Evolutionary conservation across 1,140 invertebrate species (phyloP).

Genomic region (Brachionus asplanchnoidis): DNA sequence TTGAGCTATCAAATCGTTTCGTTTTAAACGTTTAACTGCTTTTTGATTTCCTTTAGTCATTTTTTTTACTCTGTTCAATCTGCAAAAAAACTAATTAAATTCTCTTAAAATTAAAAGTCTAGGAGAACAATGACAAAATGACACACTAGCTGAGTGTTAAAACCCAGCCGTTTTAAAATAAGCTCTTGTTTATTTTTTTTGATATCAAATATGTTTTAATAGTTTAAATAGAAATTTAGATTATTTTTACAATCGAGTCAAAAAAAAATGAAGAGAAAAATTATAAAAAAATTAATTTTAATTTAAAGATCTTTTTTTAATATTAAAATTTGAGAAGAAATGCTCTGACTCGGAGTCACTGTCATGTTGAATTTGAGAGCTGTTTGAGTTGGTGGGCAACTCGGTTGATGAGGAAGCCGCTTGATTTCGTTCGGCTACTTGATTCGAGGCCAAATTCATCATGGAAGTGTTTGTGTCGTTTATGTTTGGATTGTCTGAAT

Average conservation of each 20-base stretch:
- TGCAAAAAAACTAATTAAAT: too few relatives aligned
- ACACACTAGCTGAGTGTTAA: background rate
- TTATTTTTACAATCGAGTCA: background rate
- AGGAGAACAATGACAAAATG: too few relatives aligned
- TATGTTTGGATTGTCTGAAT: slow-evolving; percentile 18
- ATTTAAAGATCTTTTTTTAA: slow-evolving; percentile 34
- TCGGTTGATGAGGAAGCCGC: background rate
- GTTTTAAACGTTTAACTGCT: background rate
- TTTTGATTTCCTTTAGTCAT: background rate
- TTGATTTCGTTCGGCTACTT: background rate
- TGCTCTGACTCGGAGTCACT: slow-evolving; percentile 26
- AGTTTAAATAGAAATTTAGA: too few relatives aligned
- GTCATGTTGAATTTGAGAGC: slow-evolving; percentile 8
- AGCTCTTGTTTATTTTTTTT: too few relatives aligned
- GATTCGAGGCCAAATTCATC: background rate
- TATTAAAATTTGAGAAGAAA: slow-evolving; percentile 37
- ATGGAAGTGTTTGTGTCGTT: slow-evolving; percentile 3
- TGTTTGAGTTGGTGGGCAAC: background rate
- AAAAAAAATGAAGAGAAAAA: background rate
- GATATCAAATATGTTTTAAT: too few relatives aligned
- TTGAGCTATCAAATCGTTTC: slow-evolving; percentile 37
- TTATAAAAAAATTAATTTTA: background rate
- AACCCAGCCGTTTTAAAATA: background rate
- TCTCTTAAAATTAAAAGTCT: too few relatives aligned
- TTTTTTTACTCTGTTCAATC: background rate